Evolutionary conservation across 2,113 vertebrate species (phyloP).

Genomic region (Prionailurus bengalensis): DNA sequence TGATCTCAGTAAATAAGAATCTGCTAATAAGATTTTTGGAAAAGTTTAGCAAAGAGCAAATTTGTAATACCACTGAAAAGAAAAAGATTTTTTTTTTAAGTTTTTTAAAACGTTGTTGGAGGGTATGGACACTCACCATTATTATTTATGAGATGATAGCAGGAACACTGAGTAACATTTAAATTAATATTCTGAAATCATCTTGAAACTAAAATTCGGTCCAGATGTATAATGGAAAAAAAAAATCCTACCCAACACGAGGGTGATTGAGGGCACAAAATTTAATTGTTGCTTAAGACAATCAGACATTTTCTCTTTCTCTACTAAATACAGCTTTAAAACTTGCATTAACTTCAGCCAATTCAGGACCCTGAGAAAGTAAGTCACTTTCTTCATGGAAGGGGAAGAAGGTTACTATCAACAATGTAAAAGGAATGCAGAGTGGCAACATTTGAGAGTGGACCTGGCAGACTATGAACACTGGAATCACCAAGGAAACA

Average conservation of each 20-base stretch:
- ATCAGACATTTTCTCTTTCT: slow-evolving; percentile 13
- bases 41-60: slow-evolving; percentile 49
- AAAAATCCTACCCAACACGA: slow-evolving; percentile 21
- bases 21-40: background rate
- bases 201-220: slow-evolving; percentile 64
- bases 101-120: background rate
- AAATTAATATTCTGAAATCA: slow-evolving; percentile 72
- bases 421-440: slow-evolving; percentile 46
- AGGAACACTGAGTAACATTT: slow-evolving; percentile 57
- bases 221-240: slow-evolving; percentile 40
- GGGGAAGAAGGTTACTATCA: background rate
- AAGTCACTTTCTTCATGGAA: slow-evolving; percentile 31
- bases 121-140: background rate
- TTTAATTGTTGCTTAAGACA: slow-evolving; percentile 60
- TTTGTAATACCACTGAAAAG: background rate
- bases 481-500: slow-evolving; percentile 59
- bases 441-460: background rate
- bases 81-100: background rate
- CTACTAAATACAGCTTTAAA: slow-evolving; percentile 60
- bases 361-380: slow-evolving; percentile 64
- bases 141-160: slow-evolving; percentile 60
- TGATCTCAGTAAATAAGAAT: slow-evolving; percentile 37
- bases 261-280: slow-evolving; percentile 31
- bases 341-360: slow-evolving; percentile 59
- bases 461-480: slow-evolving; percentile 5